Base-by-base conservation (phyloP, 2,888 invertebrate genomes). In the Cheilosia vernalis region DNA sequence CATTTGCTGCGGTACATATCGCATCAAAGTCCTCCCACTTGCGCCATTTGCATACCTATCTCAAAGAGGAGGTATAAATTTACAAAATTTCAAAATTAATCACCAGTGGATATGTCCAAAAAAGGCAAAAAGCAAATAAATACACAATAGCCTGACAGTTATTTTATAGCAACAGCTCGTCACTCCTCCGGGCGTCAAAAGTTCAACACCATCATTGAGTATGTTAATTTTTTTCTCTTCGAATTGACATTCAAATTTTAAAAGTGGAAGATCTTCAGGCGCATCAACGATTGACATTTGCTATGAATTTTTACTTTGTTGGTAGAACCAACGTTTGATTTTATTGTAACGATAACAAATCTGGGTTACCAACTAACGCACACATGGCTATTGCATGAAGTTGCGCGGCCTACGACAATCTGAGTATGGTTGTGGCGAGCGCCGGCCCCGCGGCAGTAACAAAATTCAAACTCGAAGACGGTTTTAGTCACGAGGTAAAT, bases 381-480 rank as follows among this genome's bases (percentile, higher is more conserved):
- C 51, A 21, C 51, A 5, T 24, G 9, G 13, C 15, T 24, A 19
- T 13, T 51, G 21, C 13, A 24, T 51, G 13, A 24, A 51, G 10
- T 17, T 17, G 24, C 24, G 51, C 51, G 58, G 69, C 80, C 63
- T 78, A 78, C 78, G 49, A 51, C 74, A 72, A 70, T 66, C 63
- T 27, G 53, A n/a, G 44, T 80, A 53, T 69, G 67, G 37, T 61
- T 70, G 49, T 66, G 70, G 84, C 76, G 76, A 81, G 84, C 74
- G 84, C 70, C 81, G 81, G 69, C 53, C 53, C 63, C 40, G 58
- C 30, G 70, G 60, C 80, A 64, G 13, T 4, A 27, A 61, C n/a
- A 73, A 67, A 70, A 55, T 51, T 61, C 30, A 15, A 24, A 56
- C 56, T 56, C 33, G 42, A 60, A 40, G 13, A 51, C 13, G 24